A percentile compares a stretch with the other conserved stretches of the same genome.
phyloP scores from a whole-genome alignment of 2,797 vertebrate genomes.

The Apodemus agrarius region DNA sequence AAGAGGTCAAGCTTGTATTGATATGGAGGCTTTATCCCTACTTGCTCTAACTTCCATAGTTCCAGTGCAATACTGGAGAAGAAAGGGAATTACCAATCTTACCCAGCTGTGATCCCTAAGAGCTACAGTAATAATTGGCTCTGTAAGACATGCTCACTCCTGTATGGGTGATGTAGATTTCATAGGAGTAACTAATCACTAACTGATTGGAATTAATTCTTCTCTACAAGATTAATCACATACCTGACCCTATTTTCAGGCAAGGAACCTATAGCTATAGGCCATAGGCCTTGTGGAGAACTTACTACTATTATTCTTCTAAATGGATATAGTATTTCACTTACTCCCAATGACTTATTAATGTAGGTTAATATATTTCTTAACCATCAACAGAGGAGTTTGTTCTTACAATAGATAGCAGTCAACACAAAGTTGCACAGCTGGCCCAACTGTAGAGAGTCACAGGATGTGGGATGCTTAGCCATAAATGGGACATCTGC shows the following conservation, averaged over 20 bases:
- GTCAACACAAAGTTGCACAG: not conserved
- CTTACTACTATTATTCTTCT: not conserved
- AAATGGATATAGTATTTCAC: not conserved
- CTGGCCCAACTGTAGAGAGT: not conserved
- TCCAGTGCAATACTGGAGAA: too few relatives aligned
- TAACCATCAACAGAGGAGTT: not conserved
- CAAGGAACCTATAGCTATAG: not conserved
- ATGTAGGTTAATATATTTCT: not conserved
- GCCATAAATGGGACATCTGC: not conserved
- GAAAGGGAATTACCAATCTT: not conserved
- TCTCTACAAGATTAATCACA: not conserved
- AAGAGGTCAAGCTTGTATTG: not conserved
- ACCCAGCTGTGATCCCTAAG: not conserved
- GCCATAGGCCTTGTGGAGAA: not conserved
- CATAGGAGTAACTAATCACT: not conserved
- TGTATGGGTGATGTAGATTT: not conserved
- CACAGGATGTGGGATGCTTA: not conserved
- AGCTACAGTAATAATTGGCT: not conserved
- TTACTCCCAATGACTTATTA: not conserved
- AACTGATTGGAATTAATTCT: not conserved
- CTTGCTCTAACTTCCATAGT: not conserved
- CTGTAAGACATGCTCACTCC: not conserved
- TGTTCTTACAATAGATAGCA: not conserved
- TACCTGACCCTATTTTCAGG: not conserved
- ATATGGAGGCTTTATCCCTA: not conserved